These are phyloP conservation scores for Chrosomus eos DNA, from an alignment of 2,797 vertebrate species.

Conservation along the genomic window DNA sequence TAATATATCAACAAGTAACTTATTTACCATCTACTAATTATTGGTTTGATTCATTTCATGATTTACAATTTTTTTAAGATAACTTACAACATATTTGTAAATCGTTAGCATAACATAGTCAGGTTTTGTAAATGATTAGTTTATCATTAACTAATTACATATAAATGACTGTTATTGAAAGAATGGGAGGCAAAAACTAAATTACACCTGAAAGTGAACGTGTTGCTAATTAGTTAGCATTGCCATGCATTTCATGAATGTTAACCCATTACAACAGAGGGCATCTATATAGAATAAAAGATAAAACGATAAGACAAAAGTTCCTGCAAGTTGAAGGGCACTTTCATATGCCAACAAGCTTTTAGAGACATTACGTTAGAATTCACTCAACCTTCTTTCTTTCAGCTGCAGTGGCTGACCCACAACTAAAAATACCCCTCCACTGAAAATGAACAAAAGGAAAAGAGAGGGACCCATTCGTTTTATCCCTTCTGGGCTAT, in stretches of 20 bases:
- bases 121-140: not conserved
- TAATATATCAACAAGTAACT: not conserved
- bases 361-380: not conserved
- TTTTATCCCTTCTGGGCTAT: constrained; percentile 14
- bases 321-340: not conserved
- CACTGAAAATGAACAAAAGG: constrained; percentile 25
- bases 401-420: constrained; percentile 21
- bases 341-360: constrained; percentile 12
- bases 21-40: not conserved
- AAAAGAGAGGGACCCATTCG: constrained; percentile 26
- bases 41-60: not conserved
- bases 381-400: not conserved
- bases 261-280: too few relatives aligned
- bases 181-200: too few relatives aligned
- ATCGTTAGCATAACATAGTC: not conserved
- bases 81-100: not conserved
- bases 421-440: constrained; percentile 47
- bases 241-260: too few relatives aligned
- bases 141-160: not conserved
- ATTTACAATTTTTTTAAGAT: not conserved
- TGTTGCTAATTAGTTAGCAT: too few relatives aligned
- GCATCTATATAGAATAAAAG: too few relatives aligned
- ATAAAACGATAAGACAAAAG: not conserved
- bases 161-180: too few relatives aligned
- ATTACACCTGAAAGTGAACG: too few relatives aligned